phyloP scores from a whole-genome alignment of 2,888 invertebrate genomes.

The Trisateles emortualis region DNA sequence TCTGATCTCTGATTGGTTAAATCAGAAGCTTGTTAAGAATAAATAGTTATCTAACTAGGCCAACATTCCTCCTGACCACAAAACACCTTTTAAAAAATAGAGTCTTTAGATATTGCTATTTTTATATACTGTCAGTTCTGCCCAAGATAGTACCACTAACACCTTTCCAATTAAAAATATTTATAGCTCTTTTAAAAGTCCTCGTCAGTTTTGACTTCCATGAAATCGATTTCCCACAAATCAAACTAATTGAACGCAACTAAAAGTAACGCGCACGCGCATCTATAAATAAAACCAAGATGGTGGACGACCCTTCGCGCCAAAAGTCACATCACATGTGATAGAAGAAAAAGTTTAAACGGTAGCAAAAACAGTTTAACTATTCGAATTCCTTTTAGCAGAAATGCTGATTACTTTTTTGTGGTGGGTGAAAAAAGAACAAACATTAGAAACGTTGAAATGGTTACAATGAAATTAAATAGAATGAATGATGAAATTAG shows the following conservation, averaged over 20 bases:
- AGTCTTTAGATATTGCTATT: no score
- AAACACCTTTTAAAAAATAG: no score
- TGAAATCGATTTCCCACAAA: slow-evolving; percentile 60
- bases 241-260: slow-evolving; percentile 79
- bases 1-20: no score
- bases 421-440: background rate
- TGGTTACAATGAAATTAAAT: no score
- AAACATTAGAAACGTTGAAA: no score
- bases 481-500: no score
- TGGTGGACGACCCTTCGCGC: slow-evolving; percentile 66
- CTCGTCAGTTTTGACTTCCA: slow-evolving; percentile 26
- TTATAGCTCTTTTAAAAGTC: slow-evolving; percentile 10
- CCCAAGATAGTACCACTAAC: background rate
- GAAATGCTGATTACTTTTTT: slow-evolving; percentile 45
- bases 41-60: no score
- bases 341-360: slow-evolving; percentile 57
- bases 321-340: slow-evolving; percentile 47
- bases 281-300: slow-evolving; percentile 72
- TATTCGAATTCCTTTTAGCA: slow-evolving; percentile 58
- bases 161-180: slow-evolving; percentile 7
- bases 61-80: no score
- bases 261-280: slow-evolving; percentile 68
- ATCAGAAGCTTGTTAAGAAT: no score
- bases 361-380: slow-evolving; percentile 42
- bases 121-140: background rate